phyloP scores from a whole-genome alignment of 2,797 vertebrate species.

The Nyctibius grandis region DNA sequence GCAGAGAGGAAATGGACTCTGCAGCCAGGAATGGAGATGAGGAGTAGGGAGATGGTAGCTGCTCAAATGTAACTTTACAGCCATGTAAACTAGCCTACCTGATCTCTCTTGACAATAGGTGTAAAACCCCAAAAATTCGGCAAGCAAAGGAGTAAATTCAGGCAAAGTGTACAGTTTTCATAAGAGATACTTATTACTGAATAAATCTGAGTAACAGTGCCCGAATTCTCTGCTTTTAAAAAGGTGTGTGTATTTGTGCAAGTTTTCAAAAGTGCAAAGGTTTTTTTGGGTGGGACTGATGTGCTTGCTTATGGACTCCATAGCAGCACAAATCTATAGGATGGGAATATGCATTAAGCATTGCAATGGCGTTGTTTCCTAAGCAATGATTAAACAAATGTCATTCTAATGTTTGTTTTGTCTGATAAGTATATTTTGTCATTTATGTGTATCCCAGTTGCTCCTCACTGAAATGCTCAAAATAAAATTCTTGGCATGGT shows the following conservation, averaged over 20 bases:
- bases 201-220: neutral
- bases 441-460: neutral
- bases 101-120: accelerated
- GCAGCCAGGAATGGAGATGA: neutral
- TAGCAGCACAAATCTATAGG: neutral
- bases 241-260: neutral
- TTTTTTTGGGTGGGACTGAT: neutral
- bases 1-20: neutral
- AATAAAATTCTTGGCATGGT: neutral
- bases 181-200: neutral
- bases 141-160: neutral
- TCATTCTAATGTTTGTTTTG: neutral
- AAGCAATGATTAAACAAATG: neutral
- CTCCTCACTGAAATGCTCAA: neutral
- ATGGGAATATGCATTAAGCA: neutral
- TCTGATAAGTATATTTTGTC: neutral
- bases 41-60: neutral
- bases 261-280: neutral
- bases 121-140: neutral
- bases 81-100: too few relatives aligned
- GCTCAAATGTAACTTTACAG: neutral
- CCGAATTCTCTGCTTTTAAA: neutral
- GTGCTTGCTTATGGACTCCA: neutral
- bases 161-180: neutral
- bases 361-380: neutral